Evolutionary conservation across 2,113 vertebrate species (phyloP).

Genomic region (Gambusia affinis): DNA sequence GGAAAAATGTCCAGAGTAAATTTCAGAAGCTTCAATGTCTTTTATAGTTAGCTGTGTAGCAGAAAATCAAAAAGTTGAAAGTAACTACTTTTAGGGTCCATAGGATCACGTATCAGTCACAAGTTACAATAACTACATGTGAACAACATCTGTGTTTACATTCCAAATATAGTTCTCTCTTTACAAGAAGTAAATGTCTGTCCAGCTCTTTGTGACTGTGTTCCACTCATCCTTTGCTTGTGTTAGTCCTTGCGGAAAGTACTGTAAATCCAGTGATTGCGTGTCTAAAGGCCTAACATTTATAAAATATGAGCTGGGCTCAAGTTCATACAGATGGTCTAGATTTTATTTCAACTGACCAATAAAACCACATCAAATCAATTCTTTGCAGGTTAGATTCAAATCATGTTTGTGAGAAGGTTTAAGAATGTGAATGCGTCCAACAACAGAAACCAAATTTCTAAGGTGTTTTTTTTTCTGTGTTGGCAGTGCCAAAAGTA

Average conservation of each 20-base stretch:
- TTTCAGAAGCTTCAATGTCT: background rate
- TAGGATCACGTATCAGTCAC: conserved; percentile 17
- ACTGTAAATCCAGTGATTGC: conserved; percentile 22
- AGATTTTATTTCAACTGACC: conserved; percentile 34
- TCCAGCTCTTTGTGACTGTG: conserved; percentile 18
- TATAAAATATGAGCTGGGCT: background rate
- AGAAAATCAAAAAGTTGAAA: background rate
- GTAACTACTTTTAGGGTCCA: conserved; percentile 6
- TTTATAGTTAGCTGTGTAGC: background rate
- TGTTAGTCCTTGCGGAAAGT: background rate
- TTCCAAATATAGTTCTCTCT: conserved; percentile 29
- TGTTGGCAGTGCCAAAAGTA: conserved; percentile 3
- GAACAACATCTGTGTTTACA: conserved; percentile 56
- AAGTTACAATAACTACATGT: conserved; percentile 7
- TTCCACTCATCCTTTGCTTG: conserved; percentile 26
- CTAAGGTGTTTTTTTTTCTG: background rate
- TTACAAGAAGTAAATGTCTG: conserved; percentile 26
- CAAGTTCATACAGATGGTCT: background rate
- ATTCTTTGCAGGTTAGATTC: conserved; percentile 39
- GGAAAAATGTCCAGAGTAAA: conserved; percentile 16
- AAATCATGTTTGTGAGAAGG: conserved; percentile 43
- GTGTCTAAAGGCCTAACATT: conserved; percentile 1
- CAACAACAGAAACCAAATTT: conserved; percentile 33
- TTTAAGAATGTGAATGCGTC: conserved; percentile 22
- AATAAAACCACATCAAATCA: conserved; percentile 23